Evolutionary conservation across 1,140 invertebrate genomes (phyloP), one percentile per base, ranked within the genome.

Genomic region (Neodiprion lecontei): DNA sequence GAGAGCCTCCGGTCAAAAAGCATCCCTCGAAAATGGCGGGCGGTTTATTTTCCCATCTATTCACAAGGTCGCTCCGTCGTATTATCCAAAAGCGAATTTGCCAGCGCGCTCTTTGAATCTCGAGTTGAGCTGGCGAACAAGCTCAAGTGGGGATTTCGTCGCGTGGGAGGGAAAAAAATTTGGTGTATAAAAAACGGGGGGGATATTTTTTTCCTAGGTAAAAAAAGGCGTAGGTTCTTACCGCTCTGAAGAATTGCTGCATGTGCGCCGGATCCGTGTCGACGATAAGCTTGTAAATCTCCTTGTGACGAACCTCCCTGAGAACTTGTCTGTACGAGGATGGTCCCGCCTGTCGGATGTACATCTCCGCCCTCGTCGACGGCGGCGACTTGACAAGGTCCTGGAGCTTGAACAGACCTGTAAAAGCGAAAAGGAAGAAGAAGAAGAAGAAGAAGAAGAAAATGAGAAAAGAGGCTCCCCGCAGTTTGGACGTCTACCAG

Each of bases 361-460:
- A 96, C 91, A 97, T 93, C 87, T 97, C 95, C 1, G 92, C 93
- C 74, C 91, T 91, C 50, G 90, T 78, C 14, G 92, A 89, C 3
- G 91, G 90, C 49, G 93, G 90, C n/a, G 91, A 89, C 80, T 93
- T 93, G 74, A 96, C 92, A 77, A 98, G 88, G 79, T 96, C 94
- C 86, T 97, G 94, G 5, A 97, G 91, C 83, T 96, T 95, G 77
- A 97, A 93, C 53, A 98, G 89, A 28, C 96, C 97, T 98, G 88
- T n/a, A 87, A 87, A 65, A 40, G 65, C 66, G 48, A 21, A 61
- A 78, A 80, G 4, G 79, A 72, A 80, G 21, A 75, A 69, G 23
- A 65, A 65, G 70, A 23, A 69, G 48, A 1, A 47, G 72, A 10
- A 75, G 61, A 53, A 48, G 67, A 76, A 66, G 28, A 40, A 61